phyloP scores from a whole-genome alignment of 2,113 vertebrate genomes.

The Laticauda colubrina region DNA sequence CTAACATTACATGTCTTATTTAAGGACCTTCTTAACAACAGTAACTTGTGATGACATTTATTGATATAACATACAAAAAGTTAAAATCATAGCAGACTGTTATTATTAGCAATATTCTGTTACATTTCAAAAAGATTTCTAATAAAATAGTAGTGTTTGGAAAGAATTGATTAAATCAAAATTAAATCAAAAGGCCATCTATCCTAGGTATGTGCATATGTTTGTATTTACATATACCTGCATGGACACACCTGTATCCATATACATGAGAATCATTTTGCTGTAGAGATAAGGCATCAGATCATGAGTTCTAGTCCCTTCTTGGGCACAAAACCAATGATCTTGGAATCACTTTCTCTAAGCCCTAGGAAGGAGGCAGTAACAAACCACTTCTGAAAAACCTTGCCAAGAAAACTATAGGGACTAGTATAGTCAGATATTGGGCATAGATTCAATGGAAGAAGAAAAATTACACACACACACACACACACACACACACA shows the following conservation, averaged over 20 bases:
- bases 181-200: background rate
- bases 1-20: constrained; percentile 15
- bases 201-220: background rate
- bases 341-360: background rate
- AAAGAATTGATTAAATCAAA: no score
- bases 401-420: background rate
- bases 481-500: background rate
- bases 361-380: background rate
- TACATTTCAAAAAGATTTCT: background rate
- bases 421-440: background rate
- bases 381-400: background rate
- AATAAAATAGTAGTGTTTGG: background rate
- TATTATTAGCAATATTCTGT: background rate
- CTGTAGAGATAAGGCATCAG: background rate
- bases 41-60: background rate
- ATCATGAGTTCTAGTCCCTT: background rate
- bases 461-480: background rate
- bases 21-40: constrained; percentile 25
- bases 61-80: constrained; percentile 9
- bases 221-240: background rate
- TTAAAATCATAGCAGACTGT: background rate
- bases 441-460: no score
- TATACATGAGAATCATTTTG: background rate
- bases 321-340: background rate
- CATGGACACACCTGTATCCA: background rate